Conservation (phyloP, 2,888 invertebrate species). For the Entomobrya proxima region DNA sequence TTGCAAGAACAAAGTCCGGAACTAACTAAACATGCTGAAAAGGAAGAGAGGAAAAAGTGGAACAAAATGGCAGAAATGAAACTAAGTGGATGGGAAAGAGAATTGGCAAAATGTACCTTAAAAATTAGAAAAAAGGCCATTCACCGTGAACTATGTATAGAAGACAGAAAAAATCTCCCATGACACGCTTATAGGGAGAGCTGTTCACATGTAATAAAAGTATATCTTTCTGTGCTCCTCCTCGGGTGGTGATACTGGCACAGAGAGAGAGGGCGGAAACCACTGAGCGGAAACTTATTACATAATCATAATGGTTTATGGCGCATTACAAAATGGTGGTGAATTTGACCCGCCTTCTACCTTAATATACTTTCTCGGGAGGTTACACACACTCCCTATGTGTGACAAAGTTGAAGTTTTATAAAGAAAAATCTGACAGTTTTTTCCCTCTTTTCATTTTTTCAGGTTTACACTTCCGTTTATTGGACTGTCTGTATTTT, state of each 20-base stretch:
- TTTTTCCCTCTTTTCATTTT: not conserved
- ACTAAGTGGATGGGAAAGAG: not conserved
- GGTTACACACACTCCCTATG: too few species aligned
- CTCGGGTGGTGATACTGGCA: not conserved
- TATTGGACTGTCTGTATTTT: conserved; percentile 73
- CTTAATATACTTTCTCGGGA: not conserved
- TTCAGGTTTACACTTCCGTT: conserved; percentile 74
- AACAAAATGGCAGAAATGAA: not conserved
- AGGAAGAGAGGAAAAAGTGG: not conserved
- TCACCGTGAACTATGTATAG: too few species aligned
- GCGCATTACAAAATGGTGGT: not conserved
- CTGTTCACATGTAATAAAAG: too few species aligned
- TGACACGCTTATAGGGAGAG: too few species aligned
- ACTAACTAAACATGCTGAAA: too few species aligned
- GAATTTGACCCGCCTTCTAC: not conserved
- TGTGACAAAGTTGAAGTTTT: too few species aligned
- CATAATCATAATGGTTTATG: conserved; percentile 2
- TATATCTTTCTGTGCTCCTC: too few species aligned
- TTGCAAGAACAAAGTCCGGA: too few species aligned
- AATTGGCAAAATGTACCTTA: not conserved
- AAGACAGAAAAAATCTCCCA: too few species aligned
- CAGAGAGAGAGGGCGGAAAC: not conserved
- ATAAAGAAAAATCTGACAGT: not conserved
- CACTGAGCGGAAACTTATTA: not conserved
- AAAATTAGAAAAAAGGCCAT: too few species aligned